A percentile compares a stretch with the other conserved stretches of the same genome.
Conservation (phyloP, 2,113 vertebrate species). For the Rutilus rutilus region DNA sequence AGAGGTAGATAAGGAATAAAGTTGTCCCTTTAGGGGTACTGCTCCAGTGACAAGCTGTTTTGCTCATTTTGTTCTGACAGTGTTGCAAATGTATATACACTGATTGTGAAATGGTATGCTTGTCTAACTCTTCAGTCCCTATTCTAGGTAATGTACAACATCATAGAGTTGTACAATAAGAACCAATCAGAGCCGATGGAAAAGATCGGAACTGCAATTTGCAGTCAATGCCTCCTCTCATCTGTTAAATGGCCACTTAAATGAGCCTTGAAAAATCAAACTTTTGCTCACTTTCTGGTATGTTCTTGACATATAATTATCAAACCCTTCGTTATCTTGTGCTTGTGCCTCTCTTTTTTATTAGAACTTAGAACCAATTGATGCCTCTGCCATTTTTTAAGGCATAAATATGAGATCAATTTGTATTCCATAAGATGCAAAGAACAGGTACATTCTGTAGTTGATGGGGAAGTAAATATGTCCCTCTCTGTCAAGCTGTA, state of each 20-base stretch:
- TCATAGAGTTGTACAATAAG: background rate
- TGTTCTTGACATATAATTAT: background rate
- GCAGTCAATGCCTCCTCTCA: background rate
- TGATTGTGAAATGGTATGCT: constrained; percentile 17
- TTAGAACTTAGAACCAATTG: background rate
- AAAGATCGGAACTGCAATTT: background rate
- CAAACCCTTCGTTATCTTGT: background rate
- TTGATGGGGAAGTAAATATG: background rate
- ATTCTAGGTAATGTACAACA: background rate
- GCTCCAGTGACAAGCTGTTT: background rate
- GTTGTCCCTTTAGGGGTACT: background rate
- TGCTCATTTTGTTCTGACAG: background rate
- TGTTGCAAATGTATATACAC: background rate
- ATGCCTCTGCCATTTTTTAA: constrained; percentile 6
- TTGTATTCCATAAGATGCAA: constrained; percentile 5
- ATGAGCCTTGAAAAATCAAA: constrained; percentile 12
- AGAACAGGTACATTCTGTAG: background rate
- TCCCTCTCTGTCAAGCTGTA: background rate
- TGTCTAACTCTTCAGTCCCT: background rate
- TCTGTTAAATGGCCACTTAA: background rate
- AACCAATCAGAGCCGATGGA: background rate
- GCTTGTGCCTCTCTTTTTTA: background rate
- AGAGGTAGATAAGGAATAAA: background rate
- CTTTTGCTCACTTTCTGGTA: constrained; percentile 1
- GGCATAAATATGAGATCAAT: background rate